Conservation (phyloP, 2,888 invertebrate species). For the Abscondita cerata region DNA sequence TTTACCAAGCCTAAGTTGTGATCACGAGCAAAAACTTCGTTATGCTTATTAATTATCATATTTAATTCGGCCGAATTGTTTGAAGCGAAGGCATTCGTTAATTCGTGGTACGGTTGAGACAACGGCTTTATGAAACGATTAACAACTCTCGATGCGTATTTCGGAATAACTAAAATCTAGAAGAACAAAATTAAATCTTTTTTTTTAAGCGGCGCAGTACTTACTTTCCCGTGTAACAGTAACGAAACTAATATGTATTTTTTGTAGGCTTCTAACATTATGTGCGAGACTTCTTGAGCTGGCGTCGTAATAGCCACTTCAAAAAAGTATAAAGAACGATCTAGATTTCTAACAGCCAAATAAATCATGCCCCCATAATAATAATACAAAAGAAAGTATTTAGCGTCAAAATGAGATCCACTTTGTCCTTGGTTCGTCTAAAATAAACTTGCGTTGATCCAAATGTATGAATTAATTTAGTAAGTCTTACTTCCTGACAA, state of each 20-base stretch:
- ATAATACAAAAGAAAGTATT: conserved; percentile 91
- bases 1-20: conserved; percentile 81
- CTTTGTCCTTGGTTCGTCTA: conserved; percentile 50
- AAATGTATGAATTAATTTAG: too few species aligned
- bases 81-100: conserved; percentile 81
- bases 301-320: conserved; percentile 97
- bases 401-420: conserved; percentile 82
- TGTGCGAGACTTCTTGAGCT: conserved; percentile 91
- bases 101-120: conserved; percentile 86
- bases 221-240: conserved; percentile 89
- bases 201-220: not conserved
- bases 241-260: conserved; percentile 93
- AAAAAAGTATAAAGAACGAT: conserved; percentile 92
- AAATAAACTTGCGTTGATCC: conserved; percentile 21
- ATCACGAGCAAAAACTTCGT: conserved; percentile 79
- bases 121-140: conserved; percentile 84
- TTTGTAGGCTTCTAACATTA: conserved; percentile 97
- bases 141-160: conserved; percentile 91
- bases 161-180: conserved; percentile 74
- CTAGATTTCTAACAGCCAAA: conserved; percentile 90
- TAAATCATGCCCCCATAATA: conserved; percentile 99
- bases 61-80: conserved; percentile 77
- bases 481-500: conserved; percentile 73
- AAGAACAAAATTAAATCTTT: conserved; percentile 27
- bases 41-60: conserved; percentile 75